Evolutionary conservation across 2,888 invertebrate genomes (phyloP).

Genomic region (Stenodera caucasica): DNA sequence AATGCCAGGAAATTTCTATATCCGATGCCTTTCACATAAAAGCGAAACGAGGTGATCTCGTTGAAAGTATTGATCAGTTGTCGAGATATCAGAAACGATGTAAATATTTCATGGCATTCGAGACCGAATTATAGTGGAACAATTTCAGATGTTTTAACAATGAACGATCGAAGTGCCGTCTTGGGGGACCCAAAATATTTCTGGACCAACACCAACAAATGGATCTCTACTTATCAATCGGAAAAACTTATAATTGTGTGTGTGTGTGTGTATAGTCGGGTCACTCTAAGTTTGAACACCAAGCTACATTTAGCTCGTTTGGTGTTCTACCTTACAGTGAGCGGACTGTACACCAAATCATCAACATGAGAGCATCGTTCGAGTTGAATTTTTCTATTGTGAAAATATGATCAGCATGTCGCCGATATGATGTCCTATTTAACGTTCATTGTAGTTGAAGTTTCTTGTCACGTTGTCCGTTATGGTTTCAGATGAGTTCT

Average conservation of each 20-base stretch:
- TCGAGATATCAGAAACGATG: conserved; percentile 25
- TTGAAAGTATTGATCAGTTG: conserved; percentile 26
- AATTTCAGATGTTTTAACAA: neutral
- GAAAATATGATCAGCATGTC: no score
- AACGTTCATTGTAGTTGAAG: neutral
- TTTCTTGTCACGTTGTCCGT: conserved; percentile 5
- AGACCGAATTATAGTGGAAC: neutral
- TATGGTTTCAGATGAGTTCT: conserved; percentile 78
- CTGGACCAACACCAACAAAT: no score
- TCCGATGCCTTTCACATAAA: conserved; percentile 18
- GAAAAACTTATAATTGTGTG: no score
- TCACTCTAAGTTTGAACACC: conserved; percentile 93
- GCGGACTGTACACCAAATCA: conserved; percentile 61
- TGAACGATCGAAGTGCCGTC: neutral
- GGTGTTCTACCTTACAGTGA: conserved; percentile 99
- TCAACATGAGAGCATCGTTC: no score
- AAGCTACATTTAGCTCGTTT: conserved; percentile 80
- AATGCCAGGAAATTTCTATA: conserved; percentile 18
- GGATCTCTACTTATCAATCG: no score
- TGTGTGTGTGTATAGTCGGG: conserved; percentile 59
- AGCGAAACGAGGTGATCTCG: conserved; percentile 24
- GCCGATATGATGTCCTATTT: no score
- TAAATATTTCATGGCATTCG: conserved; percentile 21
- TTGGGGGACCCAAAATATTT: no score
- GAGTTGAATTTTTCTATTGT: no score